Evolutionary conservation across 2,888 invertebrate species (phyloP), one percentile per base, ranked within the genome.

Genomic region (Ariolimax columbianus): DNA sequence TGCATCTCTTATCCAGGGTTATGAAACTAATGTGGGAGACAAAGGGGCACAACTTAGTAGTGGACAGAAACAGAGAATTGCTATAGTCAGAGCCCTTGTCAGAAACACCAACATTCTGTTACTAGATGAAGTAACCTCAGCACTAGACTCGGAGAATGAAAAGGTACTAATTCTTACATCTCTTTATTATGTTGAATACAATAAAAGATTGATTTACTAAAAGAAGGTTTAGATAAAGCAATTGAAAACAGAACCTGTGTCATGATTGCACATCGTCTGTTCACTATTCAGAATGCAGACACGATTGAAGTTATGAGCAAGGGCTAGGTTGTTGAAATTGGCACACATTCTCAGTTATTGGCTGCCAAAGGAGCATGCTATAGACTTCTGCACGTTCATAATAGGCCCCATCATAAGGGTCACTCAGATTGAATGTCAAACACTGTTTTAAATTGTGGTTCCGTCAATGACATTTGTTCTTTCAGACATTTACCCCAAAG

Each of bases 191-290:
- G n/a, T n/a, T n/a, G n/a, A n/a, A n/a, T n/a, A n/a, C n/a, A n/a
- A n/a, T n/a, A n/a, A n/a, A n/a, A n/a, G n/a, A n/a, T n/a, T n/a
- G n/a, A n/a, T n/a, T n/a, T n/a, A n/a, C n/a, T n/a, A n/a, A n/a
- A 98, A 95, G 96, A 96, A 91, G 97, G 97, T 0, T 93, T 98
- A 86, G 97, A 98, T 93, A 95, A 96, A 89, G 97, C 97, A 0
- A 96, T 96, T 91, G 95, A 96, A 89, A 94, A 94, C 33, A 95
- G 97, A 77, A 98, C 98, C 0, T 97, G 97, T 91, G 96, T 98
- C 68, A 97, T 97, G 75, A 97, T 98, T 89, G 97, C 97, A 0
- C 98, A 98, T 94, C 96, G 97, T 9, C 95, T 98, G 83, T 96
- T 97, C 30, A 97, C 97, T 30, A 96, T 97, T 86, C 96, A 96